These are phyloP conservation scores for Pseudorhiza aurosa DNA, from an alignment of 30 jellyfish, hydroid and myxozoan species.

Conservation along the genomic window DNA sequence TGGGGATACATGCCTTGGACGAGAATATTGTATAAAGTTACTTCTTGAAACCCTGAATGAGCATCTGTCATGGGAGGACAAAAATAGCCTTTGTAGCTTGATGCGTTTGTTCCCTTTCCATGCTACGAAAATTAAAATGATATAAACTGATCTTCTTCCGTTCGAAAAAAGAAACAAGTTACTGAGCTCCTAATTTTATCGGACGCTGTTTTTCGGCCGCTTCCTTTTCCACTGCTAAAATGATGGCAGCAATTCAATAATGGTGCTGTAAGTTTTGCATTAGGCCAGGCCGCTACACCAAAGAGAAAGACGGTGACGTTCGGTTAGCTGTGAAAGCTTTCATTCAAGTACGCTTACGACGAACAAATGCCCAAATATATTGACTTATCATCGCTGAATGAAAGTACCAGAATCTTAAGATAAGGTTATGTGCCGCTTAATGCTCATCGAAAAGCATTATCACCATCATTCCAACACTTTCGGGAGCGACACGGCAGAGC, in stretches of 20 bases:
- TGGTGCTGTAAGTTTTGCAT: slow-evolving; percentile 67
- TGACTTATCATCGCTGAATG: slow-evolving; percentile 3
- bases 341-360: neutral
- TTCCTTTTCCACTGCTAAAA: slow-evolving; percentile 65
- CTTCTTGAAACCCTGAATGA: slow-evolving; percentile 37
- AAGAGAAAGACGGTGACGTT: neutral
- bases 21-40: slow-evolving; percentile 33
- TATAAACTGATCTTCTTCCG: slow-evolving; percentile 20
- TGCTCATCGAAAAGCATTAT: neutral
- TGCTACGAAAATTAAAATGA: slow-evolving; percentile 39
- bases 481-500: slow-evolving; percentile 40
- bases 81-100: slow-evolving; percentile 46
- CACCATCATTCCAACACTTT: slow-evolving; percentile 19
- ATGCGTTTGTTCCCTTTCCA: slow-evolving; percentile 42
- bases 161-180: slow-evolving; percentile 17
- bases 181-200: slow-evolving; percentile 75
- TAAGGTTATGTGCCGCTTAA: slow-evolving; percentile 5
- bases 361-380: slow-evolving; percentile 4
- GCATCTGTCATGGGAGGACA: slow-evolving; percentile 58
- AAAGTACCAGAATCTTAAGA: slow-evolving; percentile 14
- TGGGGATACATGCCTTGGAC: slow-evolving; percentile 4
- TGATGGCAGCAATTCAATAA: slow-evolving; percentile 68
- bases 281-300: slow-evolving; percentile 37
- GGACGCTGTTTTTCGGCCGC: slow-evolving; percentile 66
- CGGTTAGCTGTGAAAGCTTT: slow-evolving; percentile 22